phyloP scores from a whole-genome alignment of 2,888 invertebrate genomes.

The Napeogenes sylphis region DNA sequence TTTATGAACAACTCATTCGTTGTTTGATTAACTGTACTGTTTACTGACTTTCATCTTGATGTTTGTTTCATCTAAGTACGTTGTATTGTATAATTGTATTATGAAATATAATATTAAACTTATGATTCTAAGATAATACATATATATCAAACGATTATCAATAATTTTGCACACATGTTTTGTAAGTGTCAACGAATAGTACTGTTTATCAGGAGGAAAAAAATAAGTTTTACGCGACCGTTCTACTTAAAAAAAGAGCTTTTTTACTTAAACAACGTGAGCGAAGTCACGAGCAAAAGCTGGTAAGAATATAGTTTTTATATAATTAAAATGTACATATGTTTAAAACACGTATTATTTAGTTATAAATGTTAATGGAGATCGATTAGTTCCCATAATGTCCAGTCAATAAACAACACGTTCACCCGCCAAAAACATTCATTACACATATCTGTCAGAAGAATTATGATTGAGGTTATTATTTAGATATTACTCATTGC shows the following conservation, averaged over 20 bases:
- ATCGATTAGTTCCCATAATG: slow-evolving; percentile 58
- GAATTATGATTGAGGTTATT: slow-evolving; percentile 27
- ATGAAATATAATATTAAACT: slow-evolving; percentile 3
- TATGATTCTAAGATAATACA: too few species aligned
- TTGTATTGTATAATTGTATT: slow-evolving; percentile 2
- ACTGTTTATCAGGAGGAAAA: too few species aligned
- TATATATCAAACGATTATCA: too few species aligned
- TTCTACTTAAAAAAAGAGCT: too few species aligned
- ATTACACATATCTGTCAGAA: slow-evolving; percentile 35
- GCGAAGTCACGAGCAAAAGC: too few species aligned
- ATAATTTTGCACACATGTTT: too few species aligned
- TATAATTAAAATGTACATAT: too few species aligned
- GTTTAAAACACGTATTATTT: slow-evolving; percentile 7
- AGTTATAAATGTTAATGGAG: slow-evolving; percentile 26
- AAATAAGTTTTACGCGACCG: too few species aligned
- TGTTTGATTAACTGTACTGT: slow-evolving; percentile 32
- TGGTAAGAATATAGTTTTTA: too few species aligned
- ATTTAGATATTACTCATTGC: not conserved
- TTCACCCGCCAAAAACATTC: slow-evolving; percentile 56
- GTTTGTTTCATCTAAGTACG: slow-evolving; percentile 5
- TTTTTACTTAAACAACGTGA: too few species aligned
- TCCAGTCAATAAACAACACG: slow-evolving; percentile 64
- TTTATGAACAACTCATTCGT: slow-evolving; percentile 32
- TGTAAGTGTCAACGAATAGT: too few species aligned
- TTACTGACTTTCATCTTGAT: slow-evolving; percentile 24